Evolutionary conservation across 1,140 invertebrate species (phyloP).

Genomic region (Diabrotica undecimpunctata): DNA sequence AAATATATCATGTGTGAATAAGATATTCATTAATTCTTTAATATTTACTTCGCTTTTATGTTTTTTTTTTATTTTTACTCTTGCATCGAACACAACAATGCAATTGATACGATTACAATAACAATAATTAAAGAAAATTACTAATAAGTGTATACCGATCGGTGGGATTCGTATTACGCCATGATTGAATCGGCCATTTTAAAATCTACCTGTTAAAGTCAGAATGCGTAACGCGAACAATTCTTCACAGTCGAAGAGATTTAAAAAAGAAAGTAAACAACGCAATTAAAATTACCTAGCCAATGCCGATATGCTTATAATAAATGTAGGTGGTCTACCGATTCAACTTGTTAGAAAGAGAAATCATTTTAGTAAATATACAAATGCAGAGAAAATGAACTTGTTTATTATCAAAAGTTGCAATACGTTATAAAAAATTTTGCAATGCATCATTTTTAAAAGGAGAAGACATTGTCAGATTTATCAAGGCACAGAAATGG

Average conservation of each 20-base stretch:
- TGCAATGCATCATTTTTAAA: no score
- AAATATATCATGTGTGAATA: no score
- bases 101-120: no score
- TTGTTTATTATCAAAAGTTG: not conserved
- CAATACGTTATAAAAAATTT: no score
- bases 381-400: not conserved
- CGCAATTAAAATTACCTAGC: not conserved
- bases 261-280: not conserved
- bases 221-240: constrained; percentile 1
- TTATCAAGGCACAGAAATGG: no score
- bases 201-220: not conserved
- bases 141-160: no score
- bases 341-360: not conserved
- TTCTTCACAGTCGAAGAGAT: constrained; percentile 5
- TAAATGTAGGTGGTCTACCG: not conserved
- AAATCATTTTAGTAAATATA: not conserved
- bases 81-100: no score
- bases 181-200: constrained; percentile 5
- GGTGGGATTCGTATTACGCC: not conserved
- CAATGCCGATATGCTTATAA: not conserved
- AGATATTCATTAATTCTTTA: no score
- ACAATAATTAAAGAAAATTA: no score
- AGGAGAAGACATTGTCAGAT: no score
- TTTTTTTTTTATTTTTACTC: no score
- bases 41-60: no score